Conservation (phyloP, 2,797 vertebrate genomes). For the Pelobates cultripes region DNA sequence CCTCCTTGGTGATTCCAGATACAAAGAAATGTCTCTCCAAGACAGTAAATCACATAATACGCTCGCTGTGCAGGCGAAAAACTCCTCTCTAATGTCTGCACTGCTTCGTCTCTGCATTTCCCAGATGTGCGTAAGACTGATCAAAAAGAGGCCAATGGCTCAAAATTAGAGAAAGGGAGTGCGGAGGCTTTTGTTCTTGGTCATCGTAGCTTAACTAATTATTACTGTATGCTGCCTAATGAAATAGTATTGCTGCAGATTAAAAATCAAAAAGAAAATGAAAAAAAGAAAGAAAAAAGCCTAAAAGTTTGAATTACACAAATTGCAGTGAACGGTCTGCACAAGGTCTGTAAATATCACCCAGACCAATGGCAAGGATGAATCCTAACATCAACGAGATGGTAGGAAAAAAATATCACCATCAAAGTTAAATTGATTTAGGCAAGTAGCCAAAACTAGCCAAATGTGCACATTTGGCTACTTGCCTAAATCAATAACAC, state of each 20-base stretch:
- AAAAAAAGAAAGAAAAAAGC: constrained; percentile 51
- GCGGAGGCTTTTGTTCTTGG: constrained; percentile 78
- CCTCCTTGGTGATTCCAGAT: too few relatives aligned
- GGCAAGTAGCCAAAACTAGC: neutral
- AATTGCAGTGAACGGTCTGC: constrained; percentile 76
- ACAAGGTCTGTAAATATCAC: constrained; percentile 73
- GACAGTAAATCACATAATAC: constrained; percentile 15
- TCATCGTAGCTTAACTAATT: constrained; percentile 80
- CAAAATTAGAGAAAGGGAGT: constrained; percentile 68
- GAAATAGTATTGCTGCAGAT: constrained; percentile 76
- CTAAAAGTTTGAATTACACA: constrained; percentile 72
- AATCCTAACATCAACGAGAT: neutral
- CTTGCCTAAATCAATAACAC: too few relatives aligned
- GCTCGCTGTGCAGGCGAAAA: neutral
- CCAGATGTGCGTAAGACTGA: constrained; percentile 77
- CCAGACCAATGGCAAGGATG: constrained; percentile 1
- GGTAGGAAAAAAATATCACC: neutral
- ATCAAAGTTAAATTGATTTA: neutral
- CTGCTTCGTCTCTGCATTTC: constrained; percentile 75
- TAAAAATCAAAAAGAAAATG: constrained; percentile 43
- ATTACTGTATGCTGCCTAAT: constrained; percentile 82
- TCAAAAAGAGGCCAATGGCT: constrained; percentile 73
- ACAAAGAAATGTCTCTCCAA: neutral
- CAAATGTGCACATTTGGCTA: too few relatives aligned
- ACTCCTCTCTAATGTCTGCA: constrained; percentile 62